Evolutionary conservation across 2,113 vertebrate genomes (phyloP), one percentile per base, ranked within the genome.

Genomic region (Colossoma macropomum): DNA sequence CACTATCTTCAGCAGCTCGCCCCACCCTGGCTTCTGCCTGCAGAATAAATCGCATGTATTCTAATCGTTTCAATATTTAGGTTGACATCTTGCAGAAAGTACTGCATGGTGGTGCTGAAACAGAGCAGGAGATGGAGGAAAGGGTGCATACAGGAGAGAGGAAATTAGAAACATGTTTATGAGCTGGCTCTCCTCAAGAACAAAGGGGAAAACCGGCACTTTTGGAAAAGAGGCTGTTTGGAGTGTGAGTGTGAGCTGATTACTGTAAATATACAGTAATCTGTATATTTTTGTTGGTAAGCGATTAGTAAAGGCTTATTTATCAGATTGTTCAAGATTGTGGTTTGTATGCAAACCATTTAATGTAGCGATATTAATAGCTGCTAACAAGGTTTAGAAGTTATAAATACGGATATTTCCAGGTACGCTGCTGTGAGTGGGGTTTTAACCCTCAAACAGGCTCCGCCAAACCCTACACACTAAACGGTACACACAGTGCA

Each of bases 141-240:
- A 75, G 66, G 34, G 62, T 30, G 23, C 13, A 12, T 62, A 30
- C 68, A 80, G 56, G 52, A 62, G 25, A 66, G 21, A 74, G 69
- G 79, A 83, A 89, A 89, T 38, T 3, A 75, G 60, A 88, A 87
- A 85, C 84, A 88, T 86, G 74, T 86, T 84, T 77, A 21, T 11
- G 54, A 52, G 78, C 81, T 77, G 12, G 27, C 63, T 59, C n/a
- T 74, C 21, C 23, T n/a, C 9, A 50, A 65, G 52, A 66, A 1
- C 34, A 52, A 83, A 54, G 56, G 65, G 62, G 74, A 41, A 80
- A 70, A 74, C 12, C 15, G 62, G 1, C 25, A 65, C 27, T 48
- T 19, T 72, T 60, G 28, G 38, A 56, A 19, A 19, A 25, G 59
- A 60, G 23, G 25, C 56, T 28, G 68, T 13, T 50, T 56, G 30